Evolutionary conservation across 2,797 vertebrate genomes (phyloP).

Genomic region (Hippopotamyrus pictus): DNA sequence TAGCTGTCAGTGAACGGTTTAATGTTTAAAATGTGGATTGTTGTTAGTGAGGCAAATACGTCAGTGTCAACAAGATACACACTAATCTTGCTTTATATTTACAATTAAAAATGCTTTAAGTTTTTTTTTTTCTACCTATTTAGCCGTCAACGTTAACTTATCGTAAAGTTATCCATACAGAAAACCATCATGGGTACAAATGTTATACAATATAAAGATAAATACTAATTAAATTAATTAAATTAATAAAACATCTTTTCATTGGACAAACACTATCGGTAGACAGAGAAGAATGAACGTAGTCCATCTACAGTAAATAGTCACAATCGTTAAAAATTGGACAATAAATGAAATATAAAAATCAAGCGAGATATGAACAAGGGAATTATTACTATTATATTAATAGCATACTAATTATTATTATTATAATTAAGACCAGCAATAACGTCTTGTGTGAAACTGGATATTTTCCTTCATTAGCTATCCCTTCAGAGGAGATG

Average conservation of each 20-base stretch:
- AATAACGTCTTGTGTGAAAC: background rate
- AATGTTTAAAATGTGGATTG: background rate
- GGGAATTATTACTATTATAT: background rate
- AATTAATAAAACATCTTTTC: background rate
- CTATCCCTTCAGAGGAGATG: background rate
- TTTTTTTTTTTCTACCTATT: background rate
- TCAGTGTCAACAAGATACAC: background rate
- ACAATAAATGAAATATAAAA: background rate
- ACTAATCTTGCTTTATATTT: background rate
- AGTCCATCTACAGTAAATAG: background rate
- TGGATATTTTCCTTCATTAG: background rate
- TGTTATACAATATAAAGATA: background rate
- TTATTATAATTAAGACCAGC: background rate
- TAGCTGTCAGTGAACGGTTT: background rate
- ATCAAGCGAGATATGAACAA: background rate
- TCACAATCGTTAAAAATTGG: background rate
- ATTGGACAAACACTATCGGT: background rate
- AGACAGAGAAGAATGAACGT: background rate
- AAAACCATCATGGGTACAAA: background rate
- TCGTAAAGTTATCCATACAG: background rate
- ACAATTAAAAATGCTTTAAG: background rate
- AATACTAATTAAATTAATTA: background rate
- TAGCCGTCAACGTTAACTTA: background rate
- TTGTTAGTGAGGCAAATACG: background rate
- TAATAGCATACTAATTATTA: background rate